Evolutionary conservation across 2,888 invertebrate genomes (phyloP).

Genomic region (Nephrotoma appendiculata): DNA sequence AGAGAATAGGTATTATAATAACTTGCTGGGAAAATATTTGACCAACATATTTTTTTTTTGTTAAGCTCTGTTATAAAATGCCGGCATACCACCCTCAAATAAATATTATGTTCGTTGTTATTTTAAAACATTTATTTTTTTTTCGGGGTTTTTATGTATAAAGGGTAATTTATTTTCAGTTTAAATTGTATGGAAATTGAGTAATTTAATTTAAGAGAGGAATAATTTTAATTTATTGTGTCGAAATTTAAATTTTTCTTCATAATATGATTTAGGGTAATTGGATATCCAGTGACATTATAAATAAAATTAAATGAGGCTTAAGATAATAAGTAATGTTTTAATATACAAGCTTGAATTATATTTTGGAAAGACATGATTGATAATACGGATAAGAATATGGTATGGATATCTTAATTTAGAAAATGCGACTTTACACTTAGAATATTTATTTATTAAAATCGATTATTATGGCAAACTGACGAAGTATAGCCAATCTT

Average conservation of each 20-base stretch:
- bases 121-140: not conserved
- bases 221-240: not conserved
- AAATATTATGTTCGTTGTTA: not conserved
- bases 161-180: not conserved
- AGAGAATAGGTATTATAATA: not conserved
- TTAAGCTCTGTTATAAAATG: not conserved
- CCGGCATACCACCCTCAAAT: not conserved
- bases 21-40: not conserved
- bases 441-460: too few relatives aligned
- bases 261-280: not conserved
- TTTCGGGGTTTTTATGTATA: not conserved
- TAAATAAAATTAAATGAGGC: not conserved
- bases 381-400: too few relatives aligned
- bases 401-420: too few relatives aligned
- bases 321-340: not conserved
- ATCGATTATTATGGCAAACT: too few relatives aligned
- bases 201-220: not conserved
- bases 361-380: too few relatives aligned
- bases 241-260: not conserved
- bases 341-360: too few relatives aligned
- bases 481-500: too few relatives aligned
- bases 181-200: not conserved
- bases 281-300: not conserved
- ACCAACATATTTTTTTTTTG: not conserved
- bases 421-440: too few relatives aligned